Conservation (phyloP, 2,888 invertebrate genomes). For the Drosophila macrothrix region DNA sequence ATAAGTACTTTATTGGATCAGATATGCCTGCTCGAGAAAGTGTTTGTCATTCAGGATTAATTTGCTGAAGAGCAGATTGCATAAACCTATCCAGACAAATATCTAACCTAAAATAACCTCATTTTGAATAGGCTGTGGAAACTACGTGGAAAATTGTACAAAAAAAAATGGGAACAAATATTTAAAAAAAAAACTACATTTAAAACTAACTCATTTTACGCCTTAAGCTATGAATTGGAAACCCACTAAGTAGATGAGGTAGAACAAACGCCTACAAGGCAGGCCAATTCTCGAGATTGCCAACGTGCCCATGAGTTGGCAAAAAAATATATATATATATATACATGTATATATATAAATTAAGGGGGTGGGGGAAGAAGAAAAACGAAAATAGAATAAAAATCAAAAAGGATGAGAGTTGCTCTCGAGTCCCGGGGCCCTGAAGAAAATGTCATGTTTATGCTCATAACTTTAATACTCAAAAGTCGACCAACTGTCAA, state of each 20-base stretch:
- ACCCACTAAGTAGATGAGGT: conserved; percentile 5
- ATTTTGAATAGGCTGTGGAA: not conserved
- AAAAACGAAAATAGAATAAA: conserved; percentile 30
- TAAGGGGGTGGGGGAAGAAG: conserved; percentile 3
- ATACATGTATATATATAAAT: not conserved
- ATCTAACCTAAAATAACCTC: not conserved
- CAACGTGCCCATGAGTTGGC: conserved; percentile 33
- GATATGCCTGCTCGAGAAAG: not conserved
- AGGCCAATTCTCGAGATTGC: conserved; percentile 23
- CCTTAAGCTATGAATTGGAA: not conserved
- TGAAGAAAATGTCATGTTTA: conserved; percentile 74
- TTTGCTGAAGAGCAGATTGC: not conserved
- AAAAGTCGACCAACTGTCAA: conserved; percentile 81
- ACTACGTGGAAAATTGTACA: too few relatives aligned
- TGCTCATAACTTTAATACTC: conserved; percentile 79
- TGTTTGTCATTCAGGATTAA: conserved; percentile 3
- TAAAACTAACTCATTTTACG: not conserved
- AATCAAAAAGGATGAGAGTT: conserved; percentile 46
- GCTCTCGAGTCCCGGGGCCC: conserved; percentile 39
- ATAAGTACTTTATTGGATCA: not conserved
- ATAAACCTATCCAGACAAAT: not conserved
- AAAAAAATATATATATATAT: conserved; percentile 10
- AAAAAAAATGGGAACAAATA: not conserved
- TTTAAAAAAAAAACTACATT: not conserved
- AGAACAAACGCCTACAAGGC: conserved; percentile 37